Evolutionary conservation across 2,113 vertebrate species (phyloP).

Genomic region (human (Homo sapiens)): DNA sequence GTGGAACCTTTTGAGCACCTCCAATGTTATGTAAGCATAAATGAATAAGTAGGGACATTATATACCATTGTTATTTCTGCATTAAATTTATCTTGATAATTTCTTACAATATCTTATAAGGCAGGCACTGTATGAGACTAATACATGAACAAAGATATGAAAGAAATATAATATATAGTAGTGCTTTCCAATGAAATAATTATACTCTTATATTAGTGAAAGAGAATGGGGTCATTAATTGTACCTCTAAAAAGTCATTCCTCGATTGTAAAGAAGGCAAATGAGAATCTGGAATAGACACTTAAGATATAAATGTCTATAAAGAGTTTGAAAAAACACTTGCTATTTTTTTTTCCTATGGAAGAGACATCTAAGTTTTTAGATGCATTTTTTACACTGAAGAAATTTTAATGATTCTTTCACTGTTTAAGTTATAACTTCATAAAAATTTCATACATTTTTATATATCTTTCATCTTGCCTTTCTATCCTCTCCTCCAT

Average conservation of each 20-base stretch:
- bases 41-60: constrained; percentile 52
- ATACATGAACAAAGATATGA: constrained; percentile 50
- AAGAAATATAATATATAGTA: constrained; percentile 58
- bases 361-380: background rate
- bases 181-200: constrained; percentile 56
- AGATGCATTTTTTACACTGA: background rate
- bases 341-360: background rate
- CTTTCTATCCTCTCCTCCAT: background rate
- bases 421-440: constrained; percentile 21
- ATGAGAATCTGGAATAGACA: constrained; percentile 44
- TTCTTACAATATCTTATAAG: constrained; percentile 17
- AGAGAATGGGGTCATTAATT: constrained; percentile 57
- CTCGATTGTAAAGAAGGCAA: constrained; percentile 46
- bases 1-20: constrained; percentile 54
- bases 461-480: background rate
- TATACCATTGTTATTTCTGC: constrained; percentile 63
- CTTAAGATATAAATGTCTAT: constrained; percentile 4
- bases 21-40: constrained; percentile 60
- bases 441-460: background rate
- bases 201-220: constrained; percentile 37
- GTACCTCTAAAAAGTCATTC: constrained; percentile 51
- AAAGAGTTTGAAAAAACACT: constrained; percentile 11
- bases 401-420: background rate
- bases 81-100: constrained; percentile 60
- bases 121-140: background rate